Evolutionary conservation across 2,113 vertebrate genomes (phyloP), one percentile per base, ranked within the genome.

Genomic region (Nesoenas mayeri): DNA sequence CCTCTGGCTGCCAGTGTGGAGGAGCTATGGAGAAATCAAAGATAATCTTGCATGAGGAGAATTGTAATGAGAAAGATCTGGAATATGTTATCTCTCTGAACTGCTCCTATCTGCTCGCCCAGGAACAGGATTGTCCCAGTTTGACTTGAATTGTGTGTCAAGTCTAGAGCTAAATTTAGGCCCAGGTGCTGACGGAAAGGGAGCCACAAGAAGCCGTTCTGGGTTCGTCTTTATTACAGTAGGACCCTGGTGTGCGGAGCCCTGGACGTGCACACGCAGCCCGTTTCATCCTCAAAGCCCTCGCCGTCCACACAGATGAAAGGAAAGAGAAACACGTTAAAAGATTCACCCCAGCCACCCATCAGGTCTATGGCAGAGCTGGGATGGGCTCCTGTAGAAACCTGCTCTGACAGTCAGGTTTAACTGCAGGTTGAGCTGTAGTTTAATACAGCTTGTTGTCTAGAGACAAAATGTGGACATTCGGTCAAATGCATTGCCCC

Each of bases 21-120:
- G 91, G 67, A 96, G 85, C 96, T 83, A 74, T 84, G 93, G 93
- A 94, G 96, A 96, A 96, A 96, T 96, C 96, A 95, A 95, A 97
- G 93, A 94, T 95, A 94, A 96, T 95, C 94, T 91, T 29, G 67
- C 93, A 95, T 95, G 96, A 97, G 96, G 70, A 96, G 96, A 97
- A 96, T 94, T 65, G 85, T 96, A 96, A 97, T 95, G 94, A 97
- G 96, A 83, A 91, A 89, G 71, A 88, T 93, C 95, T 94, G 94
- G 96, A 95, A 96, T 96, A 93, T 24, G 92, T 96, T 96, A 94
- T 96, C 89, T 91, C 66, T 34, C 84, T 36, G 73, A 75, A 15
- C 32, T 32, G 66, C 81, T 94, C 80, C 82, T 93, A 2, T 88
- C 81, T 73, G 89, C 86, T 94, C 6, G 0, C 72, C 85, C 75